A percentile compares a stretch with the other conserved stretches of the same genome.
phyloP scores from a whole-genome alignment of 2,797 vertebrate species.

The Dryobates pubescens region DNA sequence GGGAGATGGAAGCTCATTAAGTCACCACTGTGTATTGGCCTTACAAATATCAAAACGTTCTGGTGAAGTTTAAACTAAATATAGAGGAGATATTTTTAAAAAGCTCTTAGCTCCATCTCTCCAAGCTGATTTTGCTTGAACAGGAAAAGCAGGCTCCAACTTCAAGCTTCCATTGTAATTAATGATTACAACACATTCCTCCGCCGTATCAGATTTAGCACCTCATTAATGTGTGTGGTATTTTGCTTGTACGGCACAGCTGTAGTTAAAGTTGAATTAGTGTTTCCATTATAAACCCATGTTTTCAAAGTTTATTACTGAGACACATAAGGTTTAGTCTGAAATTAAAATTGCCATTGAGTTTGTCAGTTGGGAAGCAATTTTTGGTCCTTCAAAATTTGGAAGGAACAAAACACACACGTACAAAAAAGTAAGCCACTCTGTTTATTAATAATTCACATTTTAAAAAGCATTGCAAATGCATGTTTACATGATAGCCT shows the following conservation, averaged over 20 bases:
- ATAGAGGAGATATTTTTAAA: constrained; percentile 63
- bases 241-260: constrained; percentile 48
- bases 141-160: constrained; percentile 39
- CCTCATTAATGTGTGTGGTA: constrained; percentile 53
- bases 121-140: constrained; percentile 48
- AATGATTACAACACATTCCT: constrained; percentile 56
- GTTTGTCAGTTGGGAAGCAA: constrained; percentile 50
- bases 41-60: constrained; percentile 58
- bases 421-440: constrained; percentile 8
- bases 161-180: constrained; percentile 63
- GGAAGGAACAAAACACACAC: constrained; percentile 9
- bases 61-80: constrained; percentile 65
- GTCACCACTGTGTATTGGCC: constrained; percentile 12
- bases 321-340: constrained; percentile 54
- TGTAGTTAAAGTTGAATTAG: constrained; percentile 67
- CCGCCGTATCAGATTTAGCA: constrained; percentile 47
- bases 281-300: constrained; percentile 49
- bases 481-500: constrained; percentile 71
- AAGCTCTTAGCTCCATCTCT: constrained; percentile 43
- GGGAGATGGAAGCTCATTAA: not conserved
- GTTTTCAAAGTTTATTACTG: constrained; percentile 69
- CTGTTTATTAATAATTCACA: constrained; percentile 74
- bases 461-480: constrained; percentile 69
- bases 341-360: constrained; percentile 50
- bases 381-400: constrained; percentile 64